phyloP scores from a whole-genome alignment of 1,140 invertebrate genomes.

The Protaetia brevitarsis region DNA sequence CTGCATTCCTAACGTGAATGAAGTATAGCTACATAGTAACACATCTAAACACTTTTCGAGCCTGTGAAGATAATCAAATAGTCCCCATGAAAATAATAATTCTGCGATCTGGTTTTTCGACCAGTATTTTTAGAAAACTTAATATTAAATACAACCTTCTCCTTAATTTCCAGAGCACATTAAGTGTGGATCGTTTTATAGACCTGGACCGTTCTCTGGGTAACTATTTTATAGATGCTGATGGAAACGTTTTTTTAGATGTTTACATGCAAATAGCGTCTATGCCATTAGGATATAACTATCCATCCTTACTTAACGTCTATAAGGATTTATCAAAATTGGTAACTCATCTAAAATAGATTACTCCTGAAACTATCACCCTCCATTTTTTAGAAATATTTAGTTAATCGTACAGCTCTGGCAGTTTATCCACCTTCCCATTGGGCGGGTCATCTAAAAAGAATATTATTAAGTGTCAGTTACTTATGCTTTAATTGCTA shows the following conservation, averaged over 20 bases:
- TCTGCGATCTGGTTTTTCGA: too few species aligned
- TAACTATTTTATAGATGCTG: conserved; percentile 94
- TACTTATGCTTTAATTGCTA: conserved; percentile 38
- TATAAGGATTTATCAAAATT: conserved; percentile 74
- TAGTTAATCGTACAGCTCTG: conserved; percentile 90
- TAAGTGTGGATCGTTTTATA: conserved; percentile 85
- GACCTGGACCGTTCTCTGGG: conserved; percentile 92
- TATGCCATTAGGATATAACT: conserved; percentile 94
- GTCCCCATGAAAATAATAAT: too few species aligned
- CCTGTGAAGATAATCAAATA: too few species aligned
- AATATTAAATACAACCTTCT: too few species aligned
- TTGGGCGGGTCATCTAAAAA: conserved; percentile 74
- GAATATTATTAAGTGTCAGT: conserved; percentile 67
- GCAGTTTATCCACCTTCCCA: conserved; percentile 85
- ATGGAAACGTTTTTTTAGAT: conserved; percentile 89
- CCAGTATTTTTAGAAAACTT: too few species aligned
- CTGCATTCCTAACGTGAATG: too few species aligned
- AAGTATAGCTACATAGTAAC: too few species aligned
- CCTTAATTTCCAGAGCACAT: conserved; percentile 62
- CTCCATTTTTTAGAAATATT: conserved; percentile 75
- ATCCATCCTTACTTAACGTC: conserved; percentile 78
- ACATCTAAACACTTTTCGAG: too few species aligned
- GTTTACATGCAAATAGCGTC: conserved; percentile 97
- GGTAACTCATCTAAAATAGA: conserved; percentile 53
- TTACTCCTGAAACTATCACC: conserved; percentile 23